Base-by-base conservation (phyloP, 2,797 vertebrate species). In the Carduelis carduelis region DNA sequence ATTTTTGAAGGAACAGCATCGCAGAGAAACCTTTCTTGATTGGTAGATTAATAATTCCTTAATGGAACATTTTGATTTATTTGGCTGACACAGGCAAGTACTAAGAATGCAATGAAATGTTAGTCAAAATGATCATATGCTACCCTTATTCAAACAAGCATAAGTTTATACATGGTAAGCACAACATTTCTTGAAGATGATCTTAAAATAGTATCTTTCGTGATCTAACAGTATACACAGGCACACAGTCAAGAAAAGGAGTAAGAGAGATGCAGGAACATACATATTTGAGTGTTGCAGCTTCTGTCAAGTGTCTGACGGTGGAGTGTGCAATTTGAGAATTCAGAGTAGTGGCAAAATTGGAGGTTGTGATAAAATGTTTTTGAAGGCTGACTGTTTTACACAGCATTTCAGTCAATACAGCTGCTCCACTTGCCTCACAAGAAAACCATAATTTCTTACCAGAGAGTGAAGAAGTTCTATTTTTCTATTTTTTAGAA, bases 401-500 rank as follows among this genome's bases (percentile, higher is more conserved):
- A 72, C 22, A 81, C 60, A 79, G 46, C 82, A 65, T 64, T 94
- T 76, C 90, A 90, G 84, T 96, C 94, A 90, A 75, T 75, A 83
- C 4, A 94, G 21, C 75, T 90, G 37, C 77, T 83, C n/a, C 84
- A 65, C 41, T 89, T 87, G 84, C 43, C 52, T 87, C 90, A 76
- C 65, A 82, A 84, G 65, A 96, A 94, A 94, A 93, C 79, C 59
- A 93, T 97, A 52, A 90, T 94, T 96, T 95, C 71, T 94, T 84
- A 94, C 72, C 66, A 93, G 79, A 70, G 53, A 95, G 75, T 65
- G 81, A 90, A 97, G 63, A 80, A 85, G 23, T 72, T 76, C 17
- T 70, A 27, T 24, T 87, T 95, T 55, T 49, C n/a, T 70, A 37
- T 82, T 93, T 95, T 80, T 65, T 18, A 95, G 57, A 92, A 85